Percentiles rank a stretch among this genome's conserved stretches.
Evolutionary conservation across 2,888 invertebrate genomes (phyloP).

Genomic region (Synergus gifuensis): DNA sequence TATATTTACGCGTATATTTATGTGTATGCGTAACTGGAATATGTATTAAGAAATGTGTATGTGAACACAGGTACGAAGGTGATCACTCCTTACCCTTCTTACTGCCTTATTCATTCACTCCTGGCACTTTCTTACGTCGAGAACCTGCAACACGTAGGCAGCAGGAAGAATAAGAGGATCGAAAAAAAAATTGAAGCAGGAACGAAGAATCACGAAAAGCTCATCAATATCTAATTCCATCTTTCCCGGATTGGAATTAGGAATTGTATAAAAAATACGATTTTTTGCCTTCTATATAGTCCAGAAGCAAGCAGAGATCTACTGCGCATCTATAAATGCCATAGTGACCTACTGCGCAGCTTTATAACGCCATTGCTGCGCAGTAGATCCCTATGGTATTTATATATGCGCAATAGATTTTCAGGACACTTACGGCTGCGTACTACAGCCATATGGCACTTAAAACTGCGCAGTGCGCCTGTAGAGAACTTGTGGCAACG

Average conservation of each 20-base stretch:
- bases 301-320: no score
- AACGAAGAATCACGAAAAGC: conserved; percentile 7
- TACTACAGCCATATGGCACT: no score
- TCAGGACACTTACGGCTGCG: no score
- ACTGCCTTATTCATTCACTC: conserved; percentile 28
- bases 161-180: conserved; percentile 18
- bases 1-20: not conserved
- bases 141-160: conserved; percentile 36
- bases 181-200: conserved; percentile 18
- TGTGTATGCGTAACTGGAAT: conserved; percentile 12
- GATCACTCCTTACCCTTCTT: conserved; percentile 41
- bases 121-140: conserved; percentile 40
- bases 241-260: not conserved
- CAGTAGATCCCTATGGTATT: not conserved
- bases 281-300: no score
- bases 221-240: conserved; percentile 1
- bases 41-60: conserved; percentile 10
- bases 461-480: no score
- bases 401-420: not conserved
- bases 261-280: no score
- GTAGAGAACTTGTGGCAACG: no score
- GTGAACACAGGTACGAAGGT: conserved; percentile 43
- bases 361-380: not conserved
- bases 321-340: not conserved
- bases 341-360: not conserved